Conservation (phyloP, 2,113 vertebrate species). For the Colaptes auratus region DNA sequence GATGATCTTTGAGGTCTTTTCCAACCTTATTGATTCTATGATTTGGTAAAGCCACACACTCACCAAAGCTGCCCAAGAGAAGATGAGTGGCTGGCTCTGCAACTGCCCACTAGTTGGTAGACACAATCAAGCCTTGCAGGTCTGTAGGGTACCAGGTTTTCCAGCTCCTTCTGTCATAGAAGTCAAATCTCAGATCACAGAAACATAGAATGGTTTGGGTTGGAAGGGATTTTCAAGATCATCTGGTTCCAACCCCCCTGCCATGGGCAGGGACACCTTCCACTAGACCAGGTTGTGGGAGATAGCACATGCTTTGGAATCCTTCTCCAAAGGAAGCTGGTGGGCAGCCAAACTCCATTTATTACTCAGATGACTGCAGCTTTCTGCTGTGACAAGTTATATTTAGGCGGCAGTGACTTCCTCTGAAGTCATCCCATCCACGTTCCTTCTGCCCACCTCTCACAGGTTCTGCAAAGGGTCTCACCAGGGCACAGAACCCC, state of each 20-base stretch:
- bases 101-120: not conserved
- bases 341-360: slow-evolving; percentile 35
- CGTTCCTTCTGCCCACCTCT: not conserved
- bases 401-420: not conserved
- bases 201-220: too few relatives aligned
- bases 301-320: slow-evolving; percentile 3
- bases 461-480: not conserved
- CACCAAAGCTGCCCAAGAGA: not conserved
- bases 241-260: too few relatives aligned
- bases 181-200: not conserved
- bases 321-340: not conserved
- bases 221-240: too few relatives aligned
- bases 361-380: not conserved
- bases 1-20: too few relatives aligned
- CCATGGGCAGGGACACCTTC: too few relatives aligned
- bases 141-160: not conserved
- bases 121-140: not conserved
- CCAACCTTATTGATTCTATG: not conserved
- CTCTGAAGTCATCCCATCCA: not conserved
- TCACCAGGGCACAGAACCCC: not conserved
- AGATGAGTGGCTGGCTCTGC: not conserved
- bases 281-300: too few relatives aligned
- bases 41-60: not conserved
- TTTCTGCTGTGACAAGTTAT: slow-evolving; percentile 16
- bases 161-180: not conserved